A percentile compares a stretch with the other conserved stretches of the same genome.
These are phyloP conservation scores for Sphecodes monilicornis DNA, from an alignment of 2,888 invertebrate genomes.

Conservation along the genomic window DNA sequence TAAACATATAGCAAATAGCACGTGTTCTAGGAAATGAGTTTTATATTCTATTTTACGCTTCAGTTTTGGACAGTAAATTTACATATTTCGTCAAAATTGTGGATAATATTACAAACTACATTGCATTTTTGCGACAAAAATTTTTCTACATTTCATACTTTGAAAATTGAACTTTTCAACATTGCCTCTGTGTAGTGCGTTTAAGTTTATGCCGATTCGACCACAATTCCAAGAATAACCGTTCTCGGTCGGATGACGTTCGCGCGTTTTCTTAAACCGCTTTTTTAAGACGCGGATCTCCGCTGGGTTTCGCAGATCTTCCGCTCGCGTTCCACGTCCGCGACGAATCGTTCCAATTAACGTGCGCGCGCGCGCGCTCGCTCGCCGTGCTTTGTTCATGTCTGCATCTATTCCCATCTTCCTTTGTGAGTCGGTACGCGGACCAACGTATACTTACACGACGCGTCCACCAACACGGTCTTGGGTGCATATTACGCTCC, in stretches of 20 bases:
- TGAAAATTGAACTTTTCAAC: not conserved
- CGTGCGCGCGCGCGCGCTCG: not conserved
- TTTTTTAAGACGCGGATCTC: not conserved
- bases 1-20: not conserved
- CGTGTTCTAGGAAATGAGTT: too few relatives aligned
- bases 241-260: not conserved
- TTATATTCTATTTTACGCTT: too few relatives aligned
- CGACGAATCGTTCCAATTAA: not conserved
- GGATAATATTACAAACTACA: not conserved
- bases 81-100: not conserved
- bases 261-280: not conserved
- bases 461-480: not conserved
- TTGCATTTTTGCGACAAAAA: not conserved
- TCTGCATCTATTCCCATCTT: slow-evolving; percentile 23
- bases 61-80: not conserved
- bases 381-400: not conserved
- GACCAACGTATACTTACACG: not conserved
- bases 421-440: slow-evolving; percentile 6
- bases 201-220: slow-evolving; percentile 8
- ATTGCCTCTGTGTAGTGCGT: not conserved
- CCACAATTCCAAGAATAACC: slow-evolving; percentile 28
- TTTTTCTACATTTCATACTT: not conserved
- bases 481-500: slow-evolving; percentile 24
- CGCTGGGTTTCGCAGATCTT: not conserved
- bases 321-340: not conserved